Evolutionary conservation across 2,113 vertebrate genomes (phyloP).

Genomic region (Hippocampus abdominalis): DNA sequence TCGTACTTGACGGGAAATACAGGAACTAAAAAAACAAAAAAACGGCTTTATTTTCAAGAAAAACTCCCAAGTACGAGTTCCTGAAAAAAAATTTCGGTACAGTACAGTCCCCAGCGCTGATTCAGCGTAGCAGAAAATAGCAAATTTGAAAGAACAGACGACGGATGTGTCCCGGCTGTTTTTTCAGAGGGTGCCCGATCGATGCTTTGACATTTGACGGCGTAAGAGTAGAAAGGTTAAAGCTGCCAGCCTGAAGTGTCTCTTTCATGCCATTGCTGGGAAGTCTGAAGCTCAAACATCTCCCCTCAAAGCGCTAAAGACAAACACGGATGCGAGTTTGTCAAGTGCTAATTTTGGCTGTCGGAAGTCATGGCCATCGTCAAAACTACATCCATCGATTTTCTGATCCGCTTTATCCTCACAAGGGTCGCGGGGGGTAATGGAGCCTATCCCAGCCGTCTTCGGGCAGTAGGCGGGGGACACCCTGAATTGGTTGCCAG

Average conservation of each 20-base stretch:
- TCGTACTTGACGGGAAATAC: no score
- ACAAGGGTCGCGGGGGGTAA: no score
- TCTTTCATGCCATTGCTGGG: slow-evolving; percentile 21
- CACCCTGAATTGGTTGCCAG: no score
- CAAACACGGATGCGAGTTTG: not conserved
- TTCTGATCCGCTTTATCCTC: no score
- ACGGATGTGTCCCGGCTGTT: slow-evolving; percentile 21
- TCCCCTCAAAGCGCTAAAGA: not conserved
- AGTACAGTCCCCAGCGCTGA: not conserved
- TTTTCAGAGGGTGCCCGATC: slow-evolving; percentile 37
- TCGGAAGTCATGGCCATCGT: not conserved
- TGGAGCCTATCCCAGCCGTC: no score
- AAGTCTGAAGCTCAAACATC: not conserved
- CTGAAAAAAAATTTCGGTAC: no score
- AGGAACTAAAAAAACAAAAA: no score
- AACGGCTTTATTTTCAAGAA: no score
- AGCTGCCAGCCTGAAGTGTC: slow-evolving; percentile 21
- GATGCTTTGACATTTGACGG: slow-evolving; percentile 60
- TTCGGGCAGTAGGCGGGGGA: no score
- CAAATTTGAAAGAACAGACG: slow-evolving; percentile 32
- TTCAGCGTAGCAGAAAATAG: slow-evolving; percentile 5
- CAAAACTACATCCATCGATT: no score
- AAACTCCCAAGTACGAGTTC: no score
- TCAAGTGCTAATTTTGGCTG: not conserved
- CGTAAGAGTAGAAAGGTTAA: slow-evolving; percentile 45